Evolutionary conservation across 1,140 invertebrate genomes (phyloP).

Genomic region (Leptopilina clavipes): DNA sequence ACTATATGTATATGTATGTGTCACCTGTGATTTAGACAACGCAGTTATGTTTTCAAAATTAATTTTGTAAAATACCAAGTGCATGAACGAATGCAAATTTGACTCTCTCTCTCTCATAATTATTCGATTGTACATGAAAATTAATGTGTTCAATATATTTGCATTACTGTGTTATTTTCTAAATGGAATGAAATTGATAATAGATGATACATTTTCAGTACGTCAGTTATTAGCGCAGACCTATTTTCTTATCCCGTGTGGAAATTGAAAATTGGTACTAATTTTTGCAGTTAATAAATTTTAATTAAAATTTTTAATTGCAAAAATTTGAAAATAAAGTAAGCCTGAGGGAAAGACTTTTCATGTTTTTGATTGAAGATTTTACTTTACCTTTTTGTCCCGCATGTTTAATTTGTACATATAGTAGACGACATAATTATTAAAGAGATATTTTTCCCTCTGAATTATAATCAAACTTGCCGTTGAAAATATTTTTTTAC

Average conservation of each 20-base stretch:
- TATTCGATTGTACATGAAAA: not conserved
- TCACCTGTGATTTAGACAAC: slow-evolving; percentile 6
- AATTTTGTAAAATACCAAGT: not conserved
- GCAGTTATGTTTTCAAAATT: slow-evolving; percentile 7
- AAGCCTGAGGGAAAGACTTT: too few species aligned
- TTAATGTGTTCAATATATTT: slow-evolving; percentile 9
- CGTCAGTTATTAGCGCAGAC: too few species aligned
- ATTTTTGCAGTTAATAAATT: too few species aligned
- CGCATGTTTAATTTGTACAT: too few species aligned
- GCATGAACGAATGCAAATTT: not conserved
- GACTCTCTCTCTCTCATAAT: not conserved
- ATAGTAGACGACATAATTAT: too few species aligned
- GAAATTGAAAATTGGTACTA: too few species aligned
- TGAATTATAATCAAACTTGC: not conserved
- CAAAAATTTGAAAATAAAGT: too few species aligned
- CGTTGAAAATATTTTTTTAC: not conserved
- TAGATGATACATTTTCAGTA: not conserved
- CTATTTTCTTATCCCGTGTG: too few species aligned
- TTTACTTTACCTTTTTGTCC: too few species aligned
- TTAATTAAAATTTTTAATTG: too few species aligned
- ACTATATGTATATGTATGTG: not conserved
- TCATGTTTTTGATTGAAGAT: too few species aligned
- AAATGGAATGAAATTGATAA: not conserved
- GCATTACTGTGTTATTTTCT: not conserved
- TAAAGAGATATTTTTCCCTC: too few species aligned